Conservation (phyloP, 2,888 invertebrate species). For the Dicycla oo region DNA sequence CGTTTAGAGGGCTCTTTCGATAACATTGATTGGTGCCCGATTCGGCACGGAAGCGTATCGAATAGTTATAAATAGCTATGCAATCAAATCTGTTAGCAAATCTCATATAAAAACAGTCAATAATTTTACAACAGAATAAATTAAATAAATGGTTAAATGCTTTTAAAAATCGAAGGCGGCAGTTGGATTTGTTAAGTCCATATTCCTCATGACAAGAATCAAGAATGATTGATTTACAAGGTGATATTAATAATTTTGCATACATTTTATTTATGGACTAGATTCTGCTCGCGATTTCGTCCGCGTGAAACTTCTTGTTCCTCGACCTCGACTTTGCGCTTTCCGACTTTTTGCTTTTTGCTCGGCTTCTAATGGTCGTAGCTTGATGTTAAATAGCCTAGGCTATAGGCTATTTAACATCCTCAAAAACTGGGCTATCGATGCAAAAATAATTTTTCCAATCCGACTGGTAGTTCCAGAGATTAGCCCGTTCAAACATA, state of each 20-base stretch:
- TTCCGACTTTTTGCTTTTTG: no score
- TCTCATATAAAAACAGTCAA: neutral
- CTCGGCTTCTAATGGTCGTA: no score
- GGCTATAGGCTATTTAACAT: no score
- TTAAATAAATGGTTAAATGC: neutral
- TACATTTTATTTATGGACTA: neutral
- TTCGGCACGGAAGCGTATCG: neutral
- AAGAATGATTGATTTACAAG: conserved; percentile 26
- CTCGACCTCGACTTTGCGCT: no score
- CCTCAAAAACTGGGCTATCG: no score
- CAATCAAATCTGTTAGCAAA: conserved; percentile 6
- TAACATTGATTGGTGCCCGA: neutral
- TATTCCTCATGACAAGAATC: neutral
- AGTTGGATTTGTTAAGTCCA: conserved; percentile 19
- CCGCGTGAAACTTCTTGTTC: no score
- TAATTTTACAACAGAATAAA: conserved; percentile 3
- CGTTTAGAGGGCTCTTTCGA: neutral
- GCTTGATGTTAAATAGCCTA: no score
- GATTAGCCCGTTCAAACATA: no score
- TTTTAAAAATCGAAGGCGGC: conserved; percentile 3
- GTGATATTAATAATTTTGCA: conserved; percentile 23
- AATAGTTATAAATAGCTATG: neutral
- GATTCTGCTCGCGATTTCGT: no score
- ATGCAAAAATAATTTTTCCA: no score
- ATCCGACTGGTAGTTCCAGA: no score